phyloP scores from a whole-genome alignment of 2,888 invertebrate species.

The Dinocampus coccinellae region DNA sequence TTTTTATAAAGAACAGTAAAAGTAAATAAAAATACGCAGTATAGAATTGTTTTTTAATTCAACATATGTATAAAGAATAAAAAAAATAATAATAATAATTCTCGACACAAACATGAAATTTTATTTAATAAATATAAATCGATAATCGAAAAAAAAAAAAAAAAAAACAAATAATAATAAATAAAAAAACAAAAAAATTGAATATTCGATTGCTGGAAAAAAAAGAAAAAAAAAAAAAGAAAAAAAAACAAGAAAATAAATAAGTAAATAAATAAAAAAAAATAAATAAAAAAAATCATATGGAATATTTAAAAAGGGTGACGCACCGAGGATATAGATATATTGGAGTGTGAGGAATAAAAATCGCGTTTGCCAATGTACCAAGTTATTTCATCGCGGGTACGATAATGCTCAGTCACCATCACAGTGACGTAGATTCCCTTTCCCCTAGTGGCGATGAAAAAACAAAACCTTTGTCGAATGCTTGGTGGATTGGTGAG shows the following conservation, averaged over 20 bases:
- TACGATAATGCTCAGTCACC: slow-evolving; percentile 36
- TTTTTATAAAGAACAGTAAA: not conserved
- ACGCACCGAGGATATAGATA: not conserved
- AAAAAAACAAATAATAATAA: not conserved
- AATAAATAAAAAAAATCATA: not conserved
- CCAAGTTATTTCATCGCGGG: slow-evolving; percentile 36
- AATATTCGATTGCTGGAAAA: slow-evolving; percentile 6
- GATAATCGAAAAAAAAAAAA: slow-evolving; percentile 14
- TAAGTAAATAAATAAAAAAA: not conserved
- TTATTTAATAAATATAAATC: slow-evolving; percentile 20
- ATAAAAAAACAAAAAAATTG: not conserved
- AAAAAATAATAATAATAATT: not conserved
- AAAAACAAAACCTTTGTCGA: slow-evolving; percentile 39
- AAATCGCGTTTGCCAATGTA: slow-evolving; percentile 35
- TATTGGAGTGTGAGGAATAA: slow-evolving; percentile 23
- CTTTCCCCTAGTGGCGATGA: slow-evolving; percentile 16
- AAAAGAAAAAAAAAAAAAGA: not conserved
- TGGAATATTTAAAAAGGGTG: not conserved
- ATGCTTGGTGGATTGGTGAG: not conserved
- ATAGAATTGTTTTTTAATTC: too few relatives aligned
- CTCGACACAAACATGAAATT: slow-evolving; percentile 1
- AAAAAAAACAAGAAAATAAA: not conserved
- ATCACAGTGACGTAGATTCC: slow-evolving; percentile 16
- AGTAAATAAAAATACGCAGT: too few relatives aligned
- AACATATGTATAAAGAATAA: not conserved